These are phyloP conservation scores for Carduelis carduelis DNA, from an alignment of 2,797 vertebrate species.

Conservation along the genomic window DNA sequence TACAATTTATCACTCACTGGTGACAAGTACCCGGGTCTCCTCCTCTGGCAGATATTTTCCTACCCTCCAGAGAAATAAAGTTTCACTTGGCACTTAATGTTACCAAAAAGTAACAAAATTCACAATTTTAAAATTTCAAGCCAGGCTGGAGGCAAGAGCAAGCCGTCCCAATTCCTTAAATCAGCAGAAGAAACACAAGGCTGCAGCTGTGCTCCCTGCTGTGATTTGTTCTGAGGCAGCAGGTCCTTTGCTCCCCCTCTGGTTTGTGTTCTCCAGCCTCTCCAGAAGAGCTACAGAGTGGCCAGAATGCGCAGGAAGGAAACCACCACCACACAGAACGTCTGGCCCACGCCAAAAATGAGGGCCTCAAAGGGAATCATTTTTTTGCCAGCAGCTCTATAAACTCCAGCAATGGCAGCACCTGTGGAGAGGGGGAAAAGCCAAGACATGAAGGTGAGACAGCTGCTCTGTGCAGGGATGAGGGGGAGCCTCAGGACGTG, in stretches of 20 bases:
- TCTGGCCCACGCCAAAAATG: conserved; percentile 92
- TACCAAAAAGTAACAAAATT: conserved; percentile 46
- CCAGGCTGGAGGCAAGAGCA: background rate
- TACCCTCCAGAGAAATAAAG: background rate
- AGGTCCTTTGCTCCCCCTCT: background rate
- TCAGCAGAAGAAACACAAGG: background rate
- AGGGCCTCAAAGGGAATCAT: conserved; percentile 94
- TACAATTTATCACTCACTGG: background rate
- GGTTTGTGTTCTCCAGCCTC: background rate
- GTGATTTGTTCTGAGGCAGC: background rate
- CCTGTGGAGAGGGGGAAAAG: conserved; percentile 70
- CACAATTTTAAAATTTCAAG: background rate
- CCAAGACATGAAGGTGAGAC: rapidly evolving
- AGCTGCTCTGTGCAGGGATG: rapidly evolving
- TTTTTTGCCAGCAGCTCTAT: conserved; percentile 92
- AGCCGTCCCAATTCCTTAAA: background rate
- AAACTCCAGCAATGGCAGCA: conserved; percentile 95
- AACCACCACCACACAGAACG: conserved; percentile 89
- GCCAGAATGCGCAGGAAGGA: conserved; percentile 92
- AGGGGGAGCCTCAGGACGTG: background rate
- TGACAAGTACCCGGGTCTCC: background rate
- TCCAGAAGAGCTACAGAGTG: conserved; percentile 82
- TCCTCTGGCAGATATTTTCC: background rate
- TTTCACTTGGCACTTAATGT: conserved; percentile 64
- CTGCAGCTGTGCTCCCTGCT: background rate